Evolutionary conservation across 2,113 vertebrate genomes (phyloP).

Genomic region (Pedetes capensis): DNA sequence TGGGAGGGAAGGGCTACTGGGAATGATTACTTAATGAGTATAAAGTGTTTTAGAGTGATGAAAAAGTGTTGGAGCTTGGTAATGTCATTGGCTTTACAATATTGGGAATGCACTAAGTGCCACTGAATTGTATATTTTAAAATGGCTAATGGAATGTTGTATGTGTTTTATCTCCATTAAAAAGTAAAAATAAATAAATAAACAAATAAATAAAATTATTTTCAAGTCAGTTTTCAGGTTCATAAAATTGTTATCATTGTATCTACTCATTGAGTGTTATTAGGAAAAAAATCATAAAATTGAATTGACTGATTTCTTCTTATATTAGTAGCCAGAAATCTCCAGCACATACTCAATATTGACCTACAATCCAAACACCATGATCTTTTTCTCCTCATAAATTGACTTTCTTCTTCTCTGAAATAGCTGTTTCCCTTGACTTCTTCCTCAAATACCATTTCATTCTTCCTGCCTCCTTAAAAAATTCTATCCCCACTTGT

Average conservation of each 20-base stretch:
- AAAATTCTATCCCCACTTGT: not conserved
- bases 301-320: not conserved
- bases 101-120: not conserved
- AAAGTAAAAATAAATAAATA: not conserved
- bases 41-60: not conserved
- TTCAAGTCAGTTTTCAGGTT: not conserved
- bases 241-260: not conserved
- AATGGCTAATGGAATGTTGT: not conserved
- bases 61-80: not conserved
- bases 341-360: not conserved
- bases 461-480: not conserved
- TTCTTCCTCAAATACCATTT: conserved; percentile 9
- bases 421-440: not conserved
- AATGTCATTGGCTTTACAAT: not conserved
- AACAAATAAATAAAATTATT: not conserved
- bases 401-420: not conserved
- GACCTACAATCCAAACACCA: not conserved
- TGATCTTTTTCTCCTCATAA: not conserved
- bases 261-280: not conserved
- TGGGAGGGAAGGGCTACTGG: not conserved
- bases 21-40: not conserved
- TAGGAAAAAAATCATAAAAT: not conserved
- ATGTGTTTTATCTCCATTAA: not conserved
- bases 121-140: not conserved
- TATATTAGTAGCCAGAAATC: not conserved